Evolutionary conservation across 37 sponge, comb jelly and placozoan species (phyloP).

Genomic region (Hexactinellida sp.): DNA sequence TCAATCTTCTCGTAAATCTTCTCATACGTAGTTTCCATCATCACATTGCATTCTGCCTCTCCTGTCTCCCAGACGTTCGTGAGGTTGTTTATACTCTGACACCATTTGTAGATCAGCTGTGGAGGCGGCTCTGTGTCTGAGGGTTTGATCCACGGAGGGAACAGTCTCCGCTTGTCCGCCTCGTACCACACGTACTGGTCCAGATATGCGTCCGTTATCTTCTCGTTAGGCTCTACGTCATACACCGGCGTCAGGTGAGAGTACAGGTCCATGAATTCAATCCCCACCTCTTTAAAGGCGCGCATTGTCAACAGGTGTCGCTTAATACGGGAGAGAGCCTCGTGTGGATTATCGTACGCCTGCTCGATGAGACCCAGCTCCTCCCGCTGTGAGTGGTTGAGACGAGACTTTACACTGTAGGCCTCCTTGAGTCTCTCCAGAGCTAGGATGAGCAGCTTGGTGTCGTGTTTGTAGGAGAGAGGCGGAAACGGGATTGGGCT

Average conservation of each 20-base stretch:
- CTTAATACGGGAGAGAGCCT: slow-evolving; percentile 92
- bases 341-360: slow-evolving; percentile 99
- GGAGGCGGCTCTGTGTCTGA: slow-evolving; percentile 98
- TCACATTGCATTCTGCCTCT: slow-evolving; percentile 94
- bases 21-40: slow-evolving; percentile 89
- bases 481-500: slow-evolving; percentile 99
- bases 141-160: slow-evolving; percentile 99
- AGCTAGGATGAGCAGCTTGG: slow-evolving; percentile 91
- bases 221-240: slow-evolving; percentile 98
- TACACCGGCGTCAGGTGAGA: slow-evolving; percentile 88
- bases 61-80: slow-evolving; percentile 93
- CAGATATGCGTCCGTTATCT: slow-evolving; percentile 98
- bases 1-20: slow-evolving; percentile 99
- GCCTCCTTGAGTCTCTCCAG: slow-evolving; percentile 98
- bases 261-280: slow-evolving; percentile 99
- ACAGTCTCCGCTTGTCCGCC: slow-evolving; percentile 92
- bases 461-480: slow-evolving; percentile 98
- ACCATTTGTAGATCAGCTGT: slow-evolving; percentile 97
- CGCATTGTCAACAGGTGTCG: slow-evolving; percentile 91
- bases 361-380: slow-evolving; percentile 96
- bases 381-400: slow-evolving; percentile 94
- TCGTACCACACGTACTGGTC: slow-evolving; percentile 99
- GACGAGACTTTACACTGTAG: slow-evolving; percentile 92
- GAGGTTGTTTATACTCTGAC: slow-evolving; percentile 93
- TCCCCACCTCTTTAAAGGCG: slow-evolving; percentile 97